phyloP scores from a whole-genome alignment of 2,113 vertebrate species.

The Rhinogobius similis region DNA sequence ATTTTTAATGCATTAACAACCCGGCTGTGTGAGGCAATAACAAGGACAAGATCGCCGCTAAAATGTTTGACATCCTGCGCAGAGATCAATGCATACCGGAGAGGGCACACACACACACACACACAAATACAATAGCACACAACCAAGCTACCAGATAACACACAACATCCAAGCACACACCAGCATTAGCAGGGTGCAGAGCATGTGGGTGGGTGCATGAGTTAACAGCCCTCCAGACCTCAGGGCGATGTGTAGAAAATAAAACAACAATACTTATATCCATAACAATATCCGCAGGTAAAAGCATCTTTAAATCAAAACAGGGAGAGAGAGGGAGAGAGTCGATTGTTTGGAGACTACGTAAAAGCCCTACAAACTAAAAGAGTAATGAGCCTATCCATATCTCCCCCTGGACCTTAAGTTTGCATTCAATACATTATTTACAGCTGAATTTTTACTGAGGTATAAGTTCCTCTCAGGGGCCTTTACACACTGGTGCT shows the following conservation, averaged over 20 bases:
- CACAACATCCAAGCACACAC: slow-evolving; percentile 26
- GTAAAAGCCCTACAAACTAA: slow-evolving; percentile 68
- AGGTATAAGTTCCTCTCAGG: slow-evolving; percentile 73
- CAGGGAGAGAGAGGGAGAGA: slow-evolving; percentile 56
- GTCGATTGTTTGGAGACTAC: slow-evolving; percentile 62
- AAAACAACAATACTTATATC: slow-evolving; percentile 71
- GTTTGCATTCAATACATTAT: slow-evolving; percentile 81
- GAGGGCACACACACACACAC: slow-evolving; percentile 58
- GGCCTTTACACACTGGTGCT: slow-evolving; percentile 68
- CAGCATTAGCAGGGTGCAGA: slow-evolving; percentile 43
- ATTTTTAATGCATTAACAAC: slow-evolving; percentile 85
- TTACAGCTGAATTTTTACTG: slow-evolving; percentile 76
- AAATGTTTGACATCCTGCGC: slow-evolving; percentile 85
- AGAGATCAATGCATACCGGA: slow-evolving; percentile 77
- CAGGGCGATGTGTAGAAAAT: slow-evolving; percentile 54
- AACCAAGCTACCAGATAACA: slow-evolving; percentile 66
- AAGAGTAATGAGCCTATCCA: slow-evolving; percentile 75
- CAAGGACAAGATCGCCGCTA: slow-evolving; percentile 75
- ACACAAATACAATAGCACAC: slow-evolving; percentile 28
- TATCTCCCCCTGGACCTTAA: slow-evolving; percentile 73
- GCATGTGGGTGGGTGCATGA: slow-evolving; percentile 60
- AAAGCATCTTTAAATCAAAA: slow-evolving; percentile 76
- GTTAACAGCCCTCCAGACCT: slow-evolving; percentile 65
- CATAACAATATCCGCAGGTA: slow-evolving; percentile 77
- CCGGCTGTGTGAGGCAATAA: slow-evolving; percentile 75